Conservation (phyloP, 53 echinoderm and acorn worm genomes). For the Astropecten irregularis region DNA sequence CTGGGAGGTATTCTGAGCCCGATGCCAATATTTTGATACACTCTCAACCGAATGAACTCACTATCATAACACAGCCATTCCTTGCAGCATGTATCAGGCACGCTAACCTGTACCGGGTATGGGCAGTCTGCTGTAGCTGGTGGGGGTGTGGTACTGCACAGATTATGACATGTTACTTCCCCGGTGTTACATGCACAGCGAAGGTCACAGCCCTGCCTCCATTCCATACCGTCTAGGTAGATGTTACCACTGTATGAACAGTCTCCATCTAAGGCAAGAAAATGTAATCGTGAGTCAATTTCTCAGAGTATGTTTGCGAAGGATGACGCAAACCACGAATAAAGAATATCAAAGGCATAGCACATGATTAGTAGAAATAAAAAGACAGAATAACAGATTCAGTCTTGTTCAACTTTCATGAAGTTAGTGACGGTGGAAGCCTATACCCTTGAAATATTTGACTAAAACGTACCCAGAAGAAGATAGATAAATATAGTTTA, state of each 20-base stretch:
- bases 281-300: neutral
- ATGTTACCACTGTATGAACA: conserved; percentile 83
- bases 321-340: no score
- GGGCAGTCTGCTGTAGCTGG: conserved; percentile 65
- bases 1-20: no score
- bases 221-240: conserved; percentile 90
- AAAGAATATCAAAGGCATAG: no score
- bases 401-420: no score
- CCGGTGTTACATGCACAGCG: conserved; percentile 81
- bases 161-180: conserved; percentile 78
- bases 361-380: no score
- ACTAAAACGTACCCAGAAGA: no score
- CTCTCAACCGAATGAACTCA: conserved; percentile 51
- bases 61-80: conserved; percentile 96
- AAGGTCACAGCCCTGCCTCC: conserved; percentile 89
- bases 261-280: conserved; percentile 71
- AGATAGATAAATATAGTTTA: no score
- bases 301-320: neutral
- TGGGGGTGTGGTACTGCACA: conserved; percentile 73
- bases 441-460: no score
- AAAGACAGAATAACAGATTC: no score
- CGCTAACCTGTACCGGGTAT: conserved; percentile 82
- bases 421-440: no score
- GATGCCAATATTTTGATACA: no score
- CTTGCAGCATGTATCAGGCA: conserved; percentile 95